Evolutionary conservation across 2,888 invertebrate species (phyloP).

Genomic region (Drosophila emarginata): DNA sequence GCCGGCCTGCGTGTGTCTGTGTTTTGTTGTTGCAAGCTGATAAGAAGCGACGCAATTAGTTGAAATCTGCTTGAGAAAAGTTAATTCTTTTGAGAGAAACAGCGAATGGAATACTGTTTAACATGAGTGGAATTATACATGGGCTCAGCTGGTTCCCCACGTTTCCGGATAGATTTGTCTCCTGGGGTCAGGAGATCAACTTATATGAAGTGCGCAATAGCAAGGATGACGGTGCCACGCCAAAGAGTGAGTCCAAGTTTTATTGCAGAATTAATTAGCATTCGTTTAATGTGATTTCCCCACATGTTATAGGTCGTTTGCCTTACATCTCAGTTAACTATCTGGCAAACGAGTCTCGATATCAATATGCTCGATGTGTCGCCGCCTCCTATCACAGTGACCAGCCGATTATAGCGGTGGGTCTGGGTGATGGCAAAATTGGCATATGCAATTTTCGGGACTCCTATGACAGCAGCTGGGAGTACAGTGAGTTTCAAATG

Average conservation of each 20-base stretch:
- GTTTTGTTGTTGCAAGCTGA: slow-evolving; percentile 50
- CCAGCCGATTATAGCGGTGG: slow-evolving; percentile 92
- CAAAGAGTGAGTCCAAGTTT: slow-evolving; percentile 30
- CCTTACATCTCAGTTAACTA: slow-evolving; percentile 78
- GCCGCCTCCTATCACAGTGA: slow-evolving; percentile 92
- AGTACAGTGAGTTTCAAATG: slow-evolving; percentile 76
- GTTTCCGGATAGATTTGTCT: slow-evolving; percentile 90
- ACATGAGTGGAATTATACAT: slow-evolving; percentile 86
- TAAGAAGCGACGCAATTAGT: slow-evolving; percentile 68
- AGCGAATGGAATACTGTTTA: slow-evolving; percentile 26
- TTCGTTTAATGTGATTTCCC: neutral
- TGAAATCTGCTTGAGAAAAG: slow-evolving; percentile 20
- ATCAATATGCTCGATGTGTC: slow-evolving; percentile 92
- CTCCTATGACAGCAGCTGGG: slow-evolving; percentile 84
- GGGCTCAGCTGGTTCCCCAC: slow-evolving; percentile 95
- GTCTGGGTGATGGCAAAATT: slow-evolving; percentile 94
- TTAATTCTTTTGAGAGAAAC: neutral
- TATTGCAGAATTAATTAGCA: neutral
- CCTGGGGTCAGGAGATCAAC: slow-evolving; percentile 95
- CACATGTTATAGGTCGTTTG: slow-evolving; percentile 56
- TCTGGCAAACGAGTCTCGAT: slow-evolving; percentile 81
- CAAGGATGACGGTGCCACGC: slow-evolving; percentile 54
- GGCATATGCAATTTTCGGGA: slow-evolving; percentile 90
- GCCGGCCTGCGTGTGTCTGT: slow-evolving; percentile 23
- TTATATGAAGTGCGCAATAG: slow-evolving; percentile 88